phyloP scores from a whole-genome alignment of 2,113 vertebrate genomes.

The Cyanocitta stelleri region DNA sequence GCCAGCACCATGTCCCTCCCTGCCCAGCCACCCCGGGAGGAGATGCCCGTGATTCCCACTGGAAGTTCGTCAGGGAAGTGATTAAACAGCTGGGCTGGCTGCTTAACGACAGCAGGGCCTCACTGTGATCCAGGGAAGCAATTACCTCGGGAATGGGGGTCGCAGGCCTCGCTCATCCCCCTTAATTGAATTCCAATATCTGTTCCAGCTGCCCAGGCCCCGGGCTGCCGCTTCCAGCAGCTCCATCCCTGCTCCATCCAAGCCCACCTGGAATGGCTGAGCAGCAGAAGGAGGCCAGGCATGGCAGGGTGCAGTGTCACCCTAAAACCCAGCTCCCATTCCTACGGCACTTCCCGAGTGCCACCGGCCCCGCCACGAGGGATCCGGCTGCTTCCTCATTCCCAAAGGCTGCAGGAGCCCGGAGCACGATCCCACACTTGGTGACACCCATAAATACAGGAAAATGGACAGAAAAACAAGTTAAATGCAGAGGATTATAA shows the following conservation, averaged over 20 bases:
- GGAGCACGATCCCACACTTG: accelerated
- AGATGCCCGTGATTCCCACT: not conserved
- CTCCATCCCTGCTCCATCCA: not conserved
- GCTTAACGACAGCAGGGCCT: slow-evolving; percentile 69
- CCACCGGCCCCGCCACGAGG: accelerated
- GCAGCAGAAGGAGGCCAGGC: not conserved
- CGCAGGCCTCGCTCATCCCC: slow-evolving; percentile 77
- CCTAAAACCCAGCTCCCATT: not conserved
- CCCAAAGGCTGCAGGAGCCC: not conserved
- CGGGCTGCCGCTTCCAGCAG: not conserved
- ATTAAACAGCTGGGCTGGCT: slow-evolving; percentile 63
- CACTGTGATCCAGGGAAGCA: slow-evolving; percentile 75
- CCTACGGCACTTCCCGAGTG: not conserved
- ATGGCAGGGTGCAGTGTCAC: accelerated
- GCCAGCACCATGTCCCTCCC: not conserved
- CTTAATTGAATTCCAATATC: slow-evolving; percentile 86
- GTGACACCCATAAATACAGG: accelerated
- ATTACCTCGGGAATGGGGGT: slow-evolving; percentile 83
- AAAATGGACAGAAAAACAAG: accelerated
- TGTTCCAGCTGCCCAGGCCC: slow-evolving; percentile 66
- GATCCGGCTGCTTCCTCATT: not conserved
- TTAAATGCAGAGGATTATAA: accelerated
- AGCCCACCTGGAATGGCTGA: not conserved
- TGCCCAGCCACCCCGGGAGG: not conserved
- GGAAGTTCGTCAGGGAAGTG: slow-evolving; percentile 31